Base-by-base conservation (phyloP, 1,140 invertebrate genomes). In the Pogonomyrmex californicus region DNA sequence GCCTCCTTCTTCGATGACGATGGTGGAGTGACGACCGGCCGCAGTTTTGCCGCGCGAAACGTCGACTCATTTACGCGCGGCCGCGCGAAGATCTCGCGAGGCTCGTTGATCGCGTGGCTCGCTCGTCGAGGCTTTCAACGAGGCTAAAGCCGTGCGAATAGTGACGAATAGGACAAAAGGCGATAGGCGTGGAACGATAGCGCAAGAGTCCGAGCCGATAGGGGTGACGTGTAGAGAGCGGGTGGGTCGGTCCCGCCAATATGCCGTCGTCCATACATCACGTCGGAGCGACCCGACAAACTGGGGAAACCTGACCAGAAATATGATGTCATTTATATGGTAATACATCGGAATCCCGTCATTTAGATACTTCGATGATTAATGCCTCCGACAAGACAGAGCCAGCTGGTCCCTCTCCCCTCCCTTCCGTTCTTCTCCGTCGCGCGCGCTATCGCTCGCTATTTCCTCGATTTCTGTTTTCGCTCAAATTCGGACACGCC, bases 311-410 rank as follows among this genome's bases (percentile, higher is more conserved):
- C 95, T 96, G 95, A 96, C 95, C 95, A 96, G 96, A 96, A 96
- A 96, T 96, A 96, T 96, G 96, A 96, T 96, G 96, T 96, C 96
- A 96, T 96, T 96, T 96, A 96, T 96, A 96, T 96, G 96, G 96
- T 96, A 96, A 96, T 96, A 95, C 96, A 96, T 96, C 95, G 96
- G 95, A 96, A 96, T 96, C 96, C 96, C 96, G 96, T 96, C 96
- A 96, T 96, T 96, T 96, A 96, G 95, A 96, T 96, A 96, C 96
- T 96, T 96, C 93, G 95, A 96, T 96, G 96, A 96, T 96, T 96
- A 96, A 96, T 96, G 95, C 95, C 90, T 81, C 87, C 94, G 94
- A 95, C 94, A 95, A 95, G 93, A 94, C 94, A 94, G 91, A 93
- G 91, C 93, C 94, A 94, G 94, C 93, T 95, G 94, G 86, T 91